Conservation (phyloP, 2,888 invertebrate genomes). For the Coleophora flavipennella region DNA sequence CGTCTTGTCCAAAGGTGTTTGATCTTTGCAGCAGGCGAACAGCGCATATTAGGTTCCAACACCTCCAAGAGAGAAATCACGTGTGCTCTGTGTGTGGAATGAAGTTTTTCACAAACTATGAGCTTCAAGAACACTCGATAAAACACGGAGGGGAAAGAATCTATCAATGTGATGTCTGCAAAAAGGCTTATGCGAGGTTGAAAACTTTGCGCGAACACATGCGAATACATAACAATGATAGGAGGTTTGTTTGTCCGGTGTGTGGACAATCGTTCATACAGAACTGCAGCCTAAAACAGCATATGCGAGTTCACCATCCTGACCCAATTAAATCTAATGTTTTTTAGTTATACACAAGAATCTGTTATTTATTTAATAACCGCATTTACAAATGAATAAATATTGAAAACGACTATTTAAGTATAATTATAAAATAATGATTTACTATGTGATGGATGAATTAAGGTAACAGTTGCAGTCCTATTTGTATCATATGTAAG, state of each 20-base stretch:
- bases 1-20: slow-evolving; percentile 54
- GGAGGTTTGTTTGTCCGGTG: slow-evolving; percentile 49
- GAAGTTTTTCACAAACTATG: slow-evolving; percentile 70
- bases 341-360: too few relatives aligned
- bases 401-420: too few relatives aligned
- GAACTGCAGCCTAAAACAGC: slow-evolving; percentile 59
- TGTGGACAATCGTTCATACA: slow-evolving; percentile 61
- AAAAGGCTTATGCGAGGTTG: slow-evolving; percentile 58
- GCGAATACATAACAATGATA: slow-evolving; percentile 60
- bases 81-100: slow-evolving; percentile 64
- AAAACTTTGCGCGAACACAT: slow-evolving; percentile 63
- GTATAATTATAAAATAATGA: too few relatives aligned
- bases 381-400: too few relatives aligned
- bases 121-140: slow-evolving; percentile 67
- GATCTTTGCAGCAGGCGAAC: slow-evolving; percentile 56
- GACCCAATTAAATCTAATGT: slow-evolving; percentile 22
- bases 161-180: slow-evolving; percentile 68
- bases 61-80: slow-evolving; percentile 59
- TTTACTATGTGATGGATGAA: too few relatives aligned
- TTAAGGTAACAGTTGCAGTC: too few relatives aligned
- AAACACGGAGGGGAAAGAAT: slow-evolving; percentile 70
- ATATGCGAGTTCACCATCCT: slow-evolving; percentile 59
- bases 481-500: too few relatives aligned
- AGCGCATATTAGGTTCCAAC: slow-evolving; percentile 55
- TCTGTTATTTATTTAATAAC: too few relatives aligned